phyloP scores from a whole-genome alignment of 2,888 invertebrate species.

The Tryphoninae sp. region DNA sequence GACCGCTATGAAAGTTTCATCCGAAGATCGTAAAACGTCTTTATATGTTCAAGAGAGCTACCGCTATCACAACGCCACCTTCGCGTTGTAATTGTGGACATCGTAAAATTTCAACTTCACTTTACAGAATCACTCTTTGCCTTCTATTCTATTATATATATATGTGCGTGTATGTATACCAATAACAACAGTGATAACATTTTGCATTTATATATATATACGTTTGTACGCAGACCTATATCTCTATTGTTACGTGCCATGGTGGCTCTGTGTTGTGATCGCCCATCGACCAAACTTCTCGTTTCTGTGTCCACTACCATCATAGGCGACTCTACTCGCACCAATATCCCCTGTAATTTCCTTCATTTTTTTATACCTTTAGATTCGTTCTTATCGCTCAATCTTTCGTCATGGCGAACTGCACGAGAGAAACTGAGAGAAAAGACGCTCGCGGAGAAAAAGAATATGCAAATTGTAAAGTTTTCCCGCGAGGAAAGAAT shows the following conservation, averaged over 20 bases:
- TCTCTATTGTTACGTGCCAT: constrained; percentile 39
- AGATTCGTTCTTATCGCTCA: background rate
- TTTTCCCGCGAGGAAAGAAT: constrained; percentile 9
- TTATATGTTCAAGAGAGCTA: constrained; percentile 62
- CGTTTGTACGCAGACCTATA: constrained; percentile 15
- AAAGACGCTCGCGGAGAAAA: background rate
- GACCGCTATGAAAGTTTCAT: constrained; percentile 71
- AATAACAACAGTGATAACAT: background rate
- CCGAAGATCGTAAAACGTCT: constrained; percentile 72
- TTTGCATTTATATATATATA: background rate
- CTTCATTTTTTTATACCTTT: constrained; percentile 13
- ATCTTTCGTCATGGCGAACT: background rate
- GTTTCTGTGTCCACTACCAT: constrained; percentile 33
- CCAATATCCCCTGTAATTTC: constrained; percentile 42
- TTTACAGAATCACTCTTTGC: constrained; percentile 45
- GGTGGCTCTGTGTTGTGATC: constrained; percentile 39
- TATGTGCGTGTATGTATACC: background rate
- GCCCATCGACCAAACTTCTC: constrained; percentile 44
- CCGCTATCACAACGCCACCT: constrained; percentile 20
- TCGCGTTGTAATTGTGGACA: constrained; percentile 40
- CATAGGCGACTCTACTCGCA: constrained; percentile 22
- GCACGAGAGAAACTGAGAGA: constrained; percentile 2
- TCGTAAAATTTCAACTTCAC: constrained; percentile 65
- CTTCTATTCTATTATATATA: constrained; percentile 6
- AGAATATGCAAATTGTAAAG: background rate